These are phyloP conservation scores for Patella caerulea DNA, from an alignment of 2,888 invertebrate species.

Conservation along the genomic window DNA sequence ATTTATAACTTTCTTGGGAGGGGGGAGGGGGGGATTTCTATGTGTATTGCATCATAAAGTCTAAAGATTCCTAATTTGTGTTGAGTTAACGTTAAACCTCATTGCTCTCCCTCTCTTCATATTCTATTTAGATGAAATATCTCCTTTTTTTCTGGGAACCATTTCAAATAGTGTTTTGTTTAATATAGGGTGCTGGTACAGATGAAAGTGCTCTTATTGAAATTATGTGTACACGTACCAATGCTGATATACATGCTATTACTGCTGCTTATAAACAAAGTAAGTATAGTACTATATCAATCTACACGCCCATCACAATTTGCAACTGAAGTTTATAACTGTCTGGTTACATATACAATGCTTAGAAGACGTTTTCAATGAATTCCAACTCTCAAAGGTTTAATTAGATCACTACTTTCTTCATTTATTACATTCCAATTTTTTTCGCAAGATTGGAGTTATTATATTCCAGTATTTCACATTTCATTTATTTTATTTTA, in stretches of 20 bases:
- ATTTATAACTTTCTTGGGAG: no score
- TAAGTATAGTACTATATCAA: slow-evolving; percentile 41
- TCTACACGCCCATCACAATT: not conserved
- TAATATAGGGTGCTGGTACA: slow-evolving; percentile 83
- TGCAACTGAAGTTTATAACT: not conserved
- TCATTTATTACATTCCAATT: not conserved
- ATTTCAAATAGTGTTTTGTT: not conserved
- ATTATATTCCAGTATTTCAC: not conserved
- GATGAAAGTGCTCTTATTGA: slow-evolving; percentile 89
- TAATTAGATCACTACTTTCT: not conserved
- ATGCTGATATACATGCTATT: slow-evolving; percentile 78
- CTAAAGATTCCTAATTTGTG: no score
- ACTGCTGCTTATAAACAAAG: slow-evolving; percentile 65
- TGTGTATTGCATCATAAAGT: no score
- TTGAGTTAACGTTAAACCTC: no score
- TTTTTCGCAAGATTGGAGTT: not conserved
- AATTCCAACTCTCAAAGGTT: not conserved
- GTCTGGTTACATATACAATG: not conserved
- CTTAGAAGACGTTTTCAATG: not conserved
- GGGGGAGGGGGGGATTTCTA: no score
- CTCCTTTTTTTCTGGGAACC: no score
- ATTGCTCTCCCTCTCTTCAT: no score
- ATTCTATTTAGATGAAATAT: no score
- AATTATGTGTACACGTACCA: slow-evolving; percentile 80
- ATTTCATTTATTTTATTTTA: not conserved